Percentiles rank a stretch among this genome's conserved stretches.
These are phyloP conservation scores for Belonocnema kinseyi DNA, from an alignment of 1,140 invertebrate species.

Conservation along the genomic window DNA sequence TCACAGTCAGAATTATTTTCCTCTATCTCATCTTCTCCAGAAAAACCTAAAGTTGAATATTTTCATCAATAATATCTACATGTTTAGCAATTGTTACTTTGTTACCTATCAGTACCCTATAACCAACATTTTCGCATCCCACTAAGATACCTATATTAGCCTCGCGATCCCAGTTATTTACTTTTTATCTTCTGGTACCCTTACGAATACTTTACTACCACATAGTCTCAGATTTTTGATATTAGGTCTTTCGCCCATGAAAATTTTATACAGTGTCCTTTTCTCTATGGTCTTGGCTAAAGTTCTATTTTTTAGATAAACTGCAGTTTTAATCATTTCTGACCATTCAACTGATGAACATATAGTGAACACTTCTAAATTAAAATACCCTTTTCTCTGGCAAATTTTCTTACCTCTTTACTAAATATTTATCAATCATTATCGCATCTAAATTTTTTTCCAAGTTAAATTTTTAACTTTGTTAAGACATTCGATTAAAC, in stretches of 20 bases:
- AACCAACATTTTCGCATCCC: slow-evolving; percentile 29
- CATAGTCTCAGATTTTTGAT: slow-evolving; percentile 20
- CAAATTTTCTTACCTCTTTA: slow-evolving; percentile 40
- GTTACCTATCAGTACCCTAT: slow-evolving; percentile 26
- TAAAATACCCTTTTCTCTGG: slow-evolving; percentile 32
- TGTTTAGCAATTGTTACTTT: slow-evolving; percentile 31
- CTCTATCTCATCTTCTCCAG: too few species aligned
- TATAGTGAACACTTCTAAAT: slow-evolving; percentile 26
- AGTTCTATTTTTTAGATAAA: slow-evolving; percentile 27
- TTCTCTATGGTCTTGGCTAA: slow-evolving; percentile 33
- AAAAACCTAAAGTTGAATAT: slow-evolving; percentile 27
- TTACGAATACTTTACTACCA: neutral
- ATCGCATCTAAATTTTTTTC: neutral
- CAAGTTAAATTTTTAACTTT: neutral
- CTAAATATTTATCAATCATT: slow-evolving; percentile 52
- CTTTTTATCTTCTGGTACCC: slow-evolving; percentile 21
- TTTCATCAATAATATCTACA: too few species aligned
- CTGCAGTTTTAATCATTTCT: slow-evolving; percentile 23
- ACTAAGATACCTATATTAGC: neutral
- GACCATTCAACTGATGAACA: slow-evolving; percentile 27
- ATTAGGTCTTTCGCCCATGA: slow-evolving; percentile 18
- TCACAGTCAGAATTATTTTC: too few species aligned
- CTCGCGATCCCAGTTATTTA: slow-evolving; percentile 26
- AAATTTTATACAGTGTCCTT: slow-evolving; percentile 35
- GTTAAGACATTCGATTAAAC: neutral